Base-by-base conservation (phyloP, 1,140 invertebrate genomes). In the Drosophila carrolli region DNA sequence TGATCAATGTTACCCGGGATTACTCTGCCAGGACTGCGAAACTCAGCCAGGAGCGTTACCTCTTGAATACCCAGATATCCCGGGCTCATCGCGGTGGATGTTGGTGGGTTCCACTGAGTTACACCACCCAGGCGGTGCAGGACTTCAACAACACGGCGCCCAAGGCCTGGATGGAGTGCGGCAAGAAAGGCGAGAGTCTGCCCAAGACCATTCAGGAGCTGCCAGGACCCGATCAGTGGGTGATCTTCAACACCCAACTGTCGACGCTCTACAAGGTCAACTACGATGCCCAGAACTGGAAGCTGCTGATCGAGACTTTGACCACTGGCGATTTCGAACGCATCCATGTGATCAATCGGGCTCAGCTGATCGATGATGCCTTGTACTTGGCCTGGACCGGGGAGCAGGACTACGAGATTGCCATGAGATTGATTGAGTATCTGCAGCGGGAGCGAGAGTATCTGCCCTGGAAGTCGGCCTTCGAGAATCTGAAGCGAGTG, bases 301-400 rank as follows among this genome's bases (percentile, higher is more conserved):
- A 94, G 55, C 90, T 95, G 10, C 77, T 96, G 2, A 93, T 93
- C 1, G 67, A 92, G 5, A 93, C 95, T n/a, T 91, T 97, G 37
- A 93, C 93, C 23, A 93, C 93, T n/a, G 93, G 93, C 5, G 77
- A 92, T 79, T 94, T 92, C 67, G 68, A 90, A 66, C 91, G 93
- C 16, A 95, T 98, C 10, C 94, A 95, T 23, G 91, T 93, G 5
- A 93, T 96, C 19, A 97, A 96, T 78, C 92, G 97, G 54, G 96
- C 96, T 1, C 97, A 98, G 92, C 92, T 98, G 3, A 93, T 98
- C 35, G 95, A 96, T 37, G 97, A 98, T 92, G 94, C 96, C 1
- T 94, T 97, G 59, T 95, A 95, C 71, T 93, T 98, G 38, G 96
- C 96, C 4, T 95, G 95, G 93, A 95, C 94, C 37, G 95, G 94